Evolutionary conservation across 2,797 vertebrate genomes (phyloP).

Genomic region (Sarcoramphus papa): DNA sequence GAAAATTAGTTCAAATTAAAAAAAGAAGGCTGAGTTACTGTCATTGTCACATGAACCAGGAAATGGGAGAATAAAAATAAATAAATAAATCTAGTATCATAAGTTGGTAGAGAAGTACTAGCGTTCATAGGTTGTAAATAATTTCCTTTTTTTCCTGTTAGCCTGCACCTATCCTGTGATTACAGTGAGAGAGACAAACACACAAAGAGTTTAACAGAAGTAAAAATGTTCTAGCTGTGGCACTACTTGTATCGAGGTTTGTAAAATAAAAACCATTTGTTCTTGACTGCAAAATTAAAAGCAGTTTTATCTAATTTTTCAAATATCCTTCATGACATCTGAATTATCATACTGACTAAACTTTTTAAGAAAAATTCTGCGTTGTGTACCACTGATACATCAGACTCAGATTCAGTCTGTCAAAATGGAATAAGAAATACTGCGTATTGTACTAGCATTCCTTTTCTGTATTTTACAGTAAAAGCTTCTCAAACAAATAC

Average conservation of each 20-base stretch:
- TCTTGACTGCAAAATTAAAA: background rate
- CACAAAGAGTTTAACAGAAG: background rate
- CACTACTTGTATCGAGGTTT: background rate
- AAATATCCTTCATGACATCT: background rate
- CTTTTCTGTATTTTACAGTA: background rate
- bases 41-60: background rate
- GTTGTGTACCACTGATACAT: background rate
- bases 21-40: fast-evolving
- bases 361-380: background rate
- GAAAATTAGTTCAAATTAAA: background rate
- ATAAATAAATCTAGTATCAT: background rate
- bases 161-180: background rate
- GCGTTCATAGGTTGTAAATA: background rate
- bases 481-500: background rate
- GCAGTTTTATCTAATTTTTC: background rate
- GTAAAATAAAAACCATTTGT: background rate
- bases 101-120: background rate
- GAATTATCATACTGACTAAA: background rate
- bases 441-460: background rate
- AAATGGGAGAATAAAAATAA: background rate
- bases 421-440: background rate
- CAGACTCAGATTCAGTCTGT: background rate
- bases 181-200: background rate
- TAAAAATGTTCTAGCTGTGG: background rate
- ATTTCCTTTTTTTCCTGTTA: background rate